These are phyloP conservation scores for Graphium colonna DNA, from an alignment of 2,888 invertebrate species.

Conservation along the genomic window DNA sequence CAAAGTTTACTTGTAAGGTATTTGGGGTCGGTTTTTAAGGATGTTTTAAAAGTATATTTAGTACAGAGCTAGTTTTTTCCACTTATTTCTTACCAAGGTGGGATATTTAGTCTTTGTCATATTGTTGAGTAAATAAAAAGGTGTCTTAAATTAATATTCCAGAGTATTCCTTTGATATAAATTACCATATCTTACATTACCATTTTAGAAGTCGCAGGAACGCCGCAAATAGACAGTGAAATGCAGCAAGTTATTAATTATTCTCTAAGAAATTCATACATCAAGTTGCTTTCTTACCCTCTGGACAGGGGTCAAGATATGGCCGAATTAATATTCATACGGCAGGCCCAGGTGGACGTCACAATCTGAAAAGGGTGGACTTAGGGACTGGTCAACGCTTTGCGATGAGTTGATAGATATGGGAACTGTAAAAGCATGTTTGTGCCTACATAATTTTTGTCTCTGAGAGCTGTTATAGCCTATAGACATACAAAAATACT, in stretches of 20 bases:
- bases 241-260: slow-evolving; percentile 51
- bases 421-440: slow-evolving; percentile 14
- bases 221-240: slow-evolving; percentile 14
- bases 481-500: no score
- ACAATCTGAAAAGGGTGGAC: slow-evolving; percentile 76
- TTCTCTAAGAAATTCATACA: slow-evolving; percentile 72
- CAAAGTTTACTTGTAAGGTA: no score
- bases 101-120: no score
- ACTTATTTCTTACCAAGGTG: no score
- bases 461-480: slow-evolving; percentile 34
- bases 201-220: slow-evolving; percentile 4
- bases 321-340: slow-evolving; percentile 80
- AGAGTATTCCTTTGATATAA: background rate
- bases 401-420: slow-evolving; percentile 34
- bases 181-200: background rate
- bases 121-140: no score
- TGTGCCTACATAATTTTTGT: slow-evolving; percentile 34
- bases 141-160: background rate
- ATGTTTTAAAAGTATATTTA: no score
- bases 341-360: slow-evolving; percentile 76
- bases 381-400: slow-evolving; percentile 64
- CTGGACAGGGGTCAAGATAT: slow-evolving; percentile 76
- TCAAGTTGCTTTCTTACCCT: slow-evolving; percentile 58
- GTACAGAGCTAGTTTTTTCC: no score
- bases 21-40: no score